Evolutionary conservation across 64 coral and sea anemone genomes (phyloP).

Genomic region (Montipora foliosa): DNA sequence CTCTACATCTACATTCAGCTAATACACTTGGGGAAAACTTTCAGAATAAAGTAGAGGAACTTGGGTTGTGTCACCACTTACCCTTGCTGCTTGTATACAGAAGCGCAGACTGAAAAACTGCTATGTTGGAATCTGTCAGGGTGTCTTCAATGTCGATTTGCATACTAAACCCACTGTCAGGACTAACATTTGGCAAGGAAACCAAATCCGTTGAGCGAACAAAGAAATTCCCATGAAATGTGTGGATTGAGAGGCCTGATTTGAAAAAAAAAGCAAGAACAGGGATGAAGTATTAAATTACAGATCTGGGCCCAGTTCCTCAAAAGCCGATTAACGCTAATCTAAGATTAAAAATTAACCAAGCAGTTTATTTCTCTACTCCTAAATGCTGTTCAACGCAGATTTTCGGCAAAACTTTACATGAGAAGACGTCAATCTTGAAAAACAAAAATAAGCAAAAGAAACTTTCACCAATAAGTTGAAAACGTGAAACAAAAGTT

Average conservation of each 20-base stretch:
- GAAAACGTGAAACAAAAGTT: too few species aligned
- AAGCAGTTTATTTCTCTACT: too few species aligned
- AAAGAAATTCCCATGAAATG: constrained; percentile 99
- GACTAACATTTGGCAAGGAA: constrained; percentile 96
- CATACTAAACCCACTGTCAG: constrained; percentile 93
- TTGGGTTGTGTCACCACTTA: not conserved
- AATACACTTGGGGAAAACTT: too few species aligned
- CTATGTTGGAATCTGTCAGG: constrained; percentile 80
- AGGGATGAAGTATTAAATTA: not conserved
- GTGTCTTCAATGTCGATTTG: constrained; percentile 98
- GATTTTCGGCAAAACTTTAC: too few species aligned
- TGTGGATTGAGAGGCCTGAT: constrained; percentile 94
- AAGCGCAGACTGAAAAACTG: constrained; percentile 95
- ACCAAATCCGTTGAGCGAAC: constrained; percentile 98
- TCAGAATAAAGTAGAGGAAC: too few species aligned
- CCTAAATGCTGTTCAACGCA: too few species aligned
- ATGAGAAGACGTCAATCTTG: too few species aligned
- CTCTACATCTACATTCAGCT: too few species aligned
- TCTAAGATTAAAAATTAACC: too few species aligned
- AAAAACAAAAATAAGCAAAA: too few species aligned
- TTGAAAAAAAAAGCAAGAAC: not conserved
- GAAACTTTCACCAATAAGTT: too few species aligned
- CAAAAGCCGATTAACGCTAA: too few species aligned
- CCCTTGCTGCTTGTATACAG: constrained; percentile 97
- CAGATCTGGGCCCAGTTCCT: not conserved